Evolutionary conservation across 2,797 vertebrate genomes (phyloP), one percentile per base, ranked within the genome.

Genomic region (Moxostoma hubbsi): DNA sequence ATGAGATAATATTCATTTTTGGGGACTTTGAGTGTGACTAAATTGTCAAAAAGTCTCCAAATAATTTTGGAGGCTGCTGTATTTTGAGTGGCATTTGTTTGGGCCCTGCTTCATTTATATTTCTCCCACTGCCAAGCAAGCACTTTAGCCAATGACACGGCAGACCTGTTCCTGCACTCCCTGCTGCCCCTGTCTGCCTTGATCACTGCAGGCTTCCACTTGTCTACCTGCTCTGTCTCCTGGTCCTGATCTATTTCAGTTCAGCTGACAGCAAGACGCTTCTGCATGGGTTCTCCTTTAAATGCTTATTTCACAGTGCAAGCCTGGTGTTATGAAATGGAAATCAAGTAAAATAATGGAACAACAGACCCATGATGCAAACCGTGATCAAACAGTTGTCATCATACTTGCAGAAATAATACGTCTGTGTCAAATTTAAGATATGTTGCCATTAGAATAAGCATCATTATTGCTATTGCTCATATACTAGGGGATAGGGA

Each of bases 141-240:
- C 76, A 71, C 58, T 79, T 70, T 70, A 54, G 58, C 64, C 50
- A 24, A 45, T 84, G 80, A 82, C 79, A 81, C 46, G 64, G n/a
- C 67, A 58, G 62, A 57, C 66, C 62, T 65, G 62, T 49, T 75
- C 69, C 57, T 73, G 62, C 1, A 50, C 49, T 64, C 75, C 76
- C 77, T 13, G 53, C 63, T 79, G 83, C 65, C 80, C 83, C 66
- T 73, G 80, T 84, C 76, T 72, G 80, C 55, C 54, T 71, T 53
- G 50, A 79, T 80, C 83, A 79, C 68, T 9, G 10, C 77, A 80
- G 77, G 71, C 58, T 59, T 75, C 74, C 82, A 73, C 61, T 36
- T 72, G 68, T 75, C 54, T 75, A 76, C 79, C 72, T 75, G 66
- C 79, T 73, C 46, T 36, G 53, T 66, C 79, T 59, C 72, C 66